Percentiles rank a stretch among this genome's conserved stretches.
These are phyloP conservation scores for Dipodomys stephensi DNA, from an alignment of 2,113 vertebrate species.

Conservation along the genomic window DNA sequence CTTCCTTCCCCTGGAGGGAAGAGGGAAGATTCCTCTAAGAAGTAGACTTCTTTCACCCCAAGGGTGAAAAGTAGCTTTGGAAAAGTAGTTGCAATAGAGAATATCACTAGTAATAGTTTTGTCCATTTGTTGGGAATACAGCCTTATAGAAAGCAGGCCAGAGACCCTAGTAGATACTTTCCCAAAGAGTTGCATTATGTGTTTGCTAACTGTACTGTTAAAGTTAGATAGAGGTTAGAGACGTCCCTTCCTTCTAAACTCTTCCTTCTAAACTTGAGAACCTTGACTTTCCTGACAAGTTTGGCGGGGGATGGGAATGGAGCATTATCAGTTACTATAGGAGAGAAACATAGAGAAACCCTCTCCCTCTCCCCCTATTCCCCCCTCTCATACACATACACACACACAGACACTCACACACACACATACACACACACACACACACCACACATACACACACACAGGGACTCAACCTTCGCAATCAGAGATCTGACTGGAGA, in stretches of 20 bases:
- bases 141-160: too few species aligned
- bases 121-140: background rate
- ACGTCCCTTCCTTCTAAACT: background rate
- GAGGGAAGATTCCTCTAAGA: background rate
- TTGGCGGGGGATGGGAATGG: background rate
- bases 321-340: too few species aligned
- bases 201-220: background rate
- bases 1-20: background rate
- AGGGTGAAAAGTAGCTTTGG: background rate
- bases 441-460: rapidly evolving
- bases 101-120: background rate
- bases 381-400: too few species aligned
- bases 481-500: background rate
- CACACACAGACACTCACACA: too few species aligned
- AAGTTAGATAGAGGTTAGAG: background rate
- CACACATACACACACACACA: too few species aligned
- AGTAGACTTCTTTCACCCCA: background rate
- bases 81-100: background rate
- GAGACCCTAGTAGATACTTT: too few species aligned
- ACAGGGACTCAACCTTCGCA: background rate
- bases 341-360: too few species aligned
- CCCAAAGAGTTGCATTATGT: background rate
- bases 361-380: too few species aligned
- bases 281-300: background rate
- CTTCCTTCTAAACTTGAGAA: background rate